These are phyloP conservation scores for Branchipolynoe longqiensis DNA, from an alignment of 2,888 invertebrate genomes.

Conservation along the genomic window DNA sequence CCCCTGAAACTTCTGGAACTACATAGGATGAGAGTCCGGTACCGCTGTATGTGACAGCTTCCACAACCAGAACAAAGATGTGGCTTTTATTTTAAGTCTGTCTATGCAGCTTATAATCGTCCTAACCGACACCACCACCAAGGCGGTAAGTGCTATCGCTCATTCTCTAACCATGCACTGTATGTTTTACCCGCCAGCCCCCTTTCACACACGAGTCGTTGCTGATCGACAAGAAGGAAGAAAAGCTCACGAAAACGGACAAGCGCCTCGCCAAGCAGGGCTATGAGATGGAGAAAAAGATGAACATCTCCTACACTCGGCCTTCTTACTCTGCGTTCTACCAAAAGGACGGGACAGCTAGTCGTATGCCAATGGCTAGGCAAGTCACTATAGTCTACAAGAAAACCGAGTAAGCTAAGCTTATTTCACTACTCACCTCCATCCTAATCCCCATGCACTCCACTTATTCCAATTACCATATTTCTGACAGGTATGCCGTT, in stretches of 20 bases:
- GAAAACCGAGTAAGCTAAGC: constrained; percentile 52
- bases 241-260: constrained; percentile 95
- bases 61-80: too few species aligned
- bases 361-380: constrained; percentile 25
- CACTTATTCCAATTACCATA: too few species aligned
- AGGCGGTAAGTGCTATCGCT: neutral
- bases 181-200: constrained; percentile 71
- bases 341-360: constrained; percentile 66
- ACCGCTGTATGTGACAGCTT: too few species aligned
- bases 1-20: too few species aligned
- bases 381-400: constrained; percentile 58
- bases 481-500: too few species aligned
- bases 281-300: constrained; percentile 95
- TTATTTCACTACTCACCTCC: constrained; percentile 27
- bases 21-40: too few species aligned
- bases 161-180: neutral
- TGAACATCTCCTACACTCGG: constrained; percentile 78
- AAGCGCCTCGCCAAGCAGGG: constrained; percentile 95
- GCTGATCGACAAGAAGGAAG: constrained; percentile 95
- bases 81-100: too few species aligned
- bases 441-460: neutral
- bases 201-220: constrained; percentile 98
- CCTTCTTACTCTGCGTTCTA: constrained; percentile 79
- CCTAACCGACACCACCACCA: too few species aligned
- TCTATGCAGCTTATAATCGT: too few species aligned